Base-by-base conservation (phyloP, 64 coral and sea anemone species). In the Anthopleura sola region DNA sequence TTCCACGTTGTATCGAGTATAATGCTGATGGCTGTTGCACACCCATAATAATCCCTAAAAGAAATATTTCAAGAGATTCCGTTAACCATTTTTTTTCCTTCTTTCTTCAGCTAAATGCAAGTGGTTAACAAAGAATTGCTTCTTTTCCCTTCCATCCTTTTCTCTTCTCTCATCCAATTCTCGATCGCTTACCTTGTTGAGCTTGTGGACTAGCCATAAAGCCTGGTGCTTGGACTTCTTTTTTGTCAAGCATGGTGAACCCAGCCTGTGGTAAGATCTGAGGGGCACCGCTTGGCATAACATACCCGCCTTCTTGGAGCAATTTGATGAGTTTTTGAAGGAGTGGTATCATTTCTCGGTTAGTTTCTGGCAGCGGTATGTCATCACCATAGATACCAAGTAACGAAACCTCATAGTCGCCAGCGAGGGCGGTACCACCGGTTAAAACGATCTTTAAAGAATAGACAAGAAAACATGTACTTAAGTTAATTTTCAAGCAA, bases 301-400 rank as follows among this genome's bases (percentile, higher is more conserved):
- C 90, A 37, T 90, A 90, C n/a, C 87, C 88, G 46, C 92, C 86
- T 54, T 98, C 96, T 46, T 98, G 86, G 6, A 98, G 87, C 16
- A 98, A 77, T 19, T 88, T 85, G n/a, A 98, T 98, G 37, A 98
- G 87, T 24, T 91, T 93, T 57, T 98, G 93, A 31, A 98, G 86
- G n/a, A 98, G 90, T 78, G 96, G 96, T 24, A 98, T 60, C 32
- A 98, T 55, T 44, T 98, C 96, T 36, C 92, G 78, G 84, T 94
- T 98, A 36, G 89, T 84, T 74, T 98, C 96, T 12, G 89, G 83
- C 54, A 94, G 46, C 19, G 93, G 96, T 39, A 98, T 75, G 83
- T 98, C 96, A 40, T 98, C 96, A 1, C 96, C 96, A 55, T 98
- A 98, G 17, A 94, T 84, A 80, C 96, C 96, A 11, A 21, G 74